Conservation (phyloP, 64 coral and sea anemone genomes). For the Orbicella faveolata region DNA sequence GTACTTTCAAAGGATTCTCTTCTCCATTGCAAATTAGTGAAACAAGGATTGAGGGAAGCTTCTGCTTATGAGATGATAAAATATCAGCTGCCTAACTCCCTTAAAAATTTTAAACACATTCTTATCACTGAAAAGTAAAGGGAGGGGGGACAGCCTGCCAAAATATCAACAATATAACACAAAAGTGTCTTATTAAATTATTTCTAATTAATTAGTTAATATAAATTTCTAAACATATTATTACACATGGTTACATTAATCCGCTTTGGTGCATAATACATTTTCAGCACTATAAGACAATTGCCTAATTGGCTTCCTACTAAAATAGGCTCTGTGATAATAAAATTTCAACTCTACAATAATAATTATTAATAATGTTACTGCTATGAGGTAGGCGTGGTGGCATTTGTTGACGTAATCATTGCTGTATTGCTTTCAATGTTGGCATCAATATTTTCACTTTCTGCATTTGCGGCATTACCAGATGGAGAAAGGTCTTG, state of each 20-base stretch:
- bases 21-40: neutral
- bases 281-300: neutral
- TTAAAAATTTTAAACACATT: neutral
- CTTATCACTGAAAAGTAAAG: neutral
- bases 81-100: no score
- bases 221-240: neutral
- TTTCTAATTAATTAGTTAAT: neutral
- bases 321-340: constrained; percentile 43
- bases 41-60: neutral
- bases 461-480: constrained; percentile 49
- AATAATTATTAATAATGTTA: constrained; percentile 43
- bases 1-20: neutral
- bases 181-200: neutral
- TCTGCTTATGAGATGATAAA: neutral
- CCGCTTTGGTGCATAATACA: neutral
- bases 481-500: constrained; percentile 47
- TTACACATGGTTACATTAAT: constrained; percentile 33
- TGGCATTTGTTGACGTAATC: constrained; percentile 38
- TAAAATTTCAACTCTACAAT: constrained; percentile 57
- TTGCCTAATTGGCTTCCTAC: neutral
- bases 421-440: constrained; percentile 49
- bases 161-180: constrained; percentile 2
- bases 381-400: constrained; percentile 69
- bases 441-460: constrained; percentile 89
- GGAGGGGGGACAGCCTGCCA: neutral